A percentile compares a stretch with the other conserved stretches of the same genome.
These are phyloP conservation scores for Lagorchestes hirsutus DNA, from an alignment of 2,797 vertebrate genomes.

Conservation along the genomic window DNA sequence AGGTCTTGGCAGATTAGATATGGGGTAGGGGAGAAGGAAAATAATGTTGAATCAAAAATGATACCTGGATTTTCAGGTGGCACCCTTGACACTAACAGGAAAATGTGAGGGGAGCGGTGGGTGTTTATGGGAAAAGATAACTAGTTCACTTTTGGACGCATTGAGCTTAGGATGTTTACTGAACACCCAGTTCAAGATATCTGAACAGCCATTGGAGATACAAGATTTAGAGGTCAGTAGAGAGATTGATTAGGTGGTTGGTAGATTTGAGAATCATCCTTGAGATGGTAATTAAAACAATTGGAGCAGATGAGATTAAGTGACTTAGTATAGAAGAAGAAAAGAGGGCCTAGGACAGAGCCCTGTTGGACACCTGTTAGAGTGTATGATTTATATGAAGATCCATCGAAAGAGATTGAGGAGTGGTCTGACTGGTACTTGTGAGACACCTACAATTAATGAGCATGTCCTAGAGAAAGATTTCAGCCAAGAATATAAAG, in stretches of 20 bases:
- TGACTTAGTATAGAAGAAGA: background rate
- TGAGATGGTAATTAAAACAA: background rate
- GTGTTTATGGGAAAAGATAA: background rate
- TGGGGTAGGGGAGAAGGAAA: background rate
- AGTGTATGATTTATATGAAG: background rate
- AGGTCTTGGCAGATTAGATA: background rate
- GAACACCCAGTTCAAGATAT: background rate
- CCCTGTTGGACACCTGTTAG: background rate
- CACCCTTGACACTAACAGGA: background rate
- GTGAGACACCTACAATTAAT: background rate
- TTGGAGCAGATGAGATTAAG: background rate
- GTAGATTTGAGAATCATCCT: background rate
- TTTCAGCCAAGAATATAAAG: background rate
- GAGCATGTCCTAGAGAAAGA: background rate
- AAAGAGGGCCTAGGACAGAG: background rate
- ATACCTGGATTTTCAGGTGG: background rate
- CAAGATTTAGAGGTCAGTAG: background rate
- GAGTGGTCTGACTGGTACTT: background rate
- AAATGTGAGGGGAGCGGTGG: background rate
- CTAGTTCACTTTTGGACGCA: background rate
- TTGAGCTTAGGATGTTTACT: background rate
- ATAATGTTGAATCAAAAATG: background rate
- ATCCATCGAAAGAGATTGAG: background rate
- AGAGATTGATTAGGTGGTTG: background rate
- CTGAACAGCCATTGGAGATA: background rate